Evolutionary conservation across 2,888 invertebrate genomes (phyloP), one percentile per base, ranked within the genome.

Genomic region (Orthosia gracilis): DNA sequence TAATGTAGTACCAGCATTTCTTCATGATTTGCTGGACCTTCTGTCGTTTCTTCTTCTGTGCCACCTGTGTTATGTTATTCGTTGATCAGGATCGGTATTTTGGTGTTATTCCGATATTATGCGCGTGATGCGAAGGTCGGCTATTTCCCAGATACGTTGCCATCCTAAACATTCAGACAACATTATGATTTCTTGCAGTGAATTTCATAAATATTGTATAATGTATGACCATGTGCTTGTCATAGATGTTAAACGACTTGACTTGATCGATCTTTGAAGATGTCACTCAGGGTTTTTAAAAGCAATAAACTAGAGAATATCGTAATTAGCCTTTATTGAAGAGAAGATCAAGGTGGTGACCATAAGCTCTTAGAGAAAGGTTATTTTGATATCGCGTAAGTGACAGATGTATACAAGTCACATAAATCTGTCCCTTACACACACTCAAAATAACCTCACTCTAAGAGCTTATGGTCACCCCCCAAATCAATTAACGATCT

Each of bases 111-210:
- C 50, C 50, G 71, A 23, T 62, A 68, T 52, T 58, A 58, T 57
- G 68, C 57, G 18, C 45, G 23, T 47, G 50, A 57, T 69, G 21
- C 47, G 81, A 85, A 85, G 85, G 85, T 72, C 85, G 66, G n/a
- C 47, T 63, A 61, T 71, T 72, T 78, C 40, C 59, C 61, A 58
- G 47, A 63, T 40, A 15, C 57, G 66, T 69, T 66, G 31, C 58
- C 23, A 40, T 66, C 45, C 5, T n/a, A 31, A 63, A 63, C 55
- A 72, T 49, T 54, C 31, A 26, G 18, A n/a, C 9, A n/a, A 69
- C 40, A 63, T 21, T 52, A 52, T 61, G 55, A 65, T 64, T 64
- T 61, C 23, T 26, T 26, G 21, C 12, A 31, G n/a, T 68, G n/a
- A 7, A 31, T 40, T 55, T 11, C 15, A 26, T 31, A 21, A 40